These are phyloP conservation scores for Cepaea nemoralis DNA, from an alignment of 1,140 invertebrate species.

Conservation along the genomic window DNA sequence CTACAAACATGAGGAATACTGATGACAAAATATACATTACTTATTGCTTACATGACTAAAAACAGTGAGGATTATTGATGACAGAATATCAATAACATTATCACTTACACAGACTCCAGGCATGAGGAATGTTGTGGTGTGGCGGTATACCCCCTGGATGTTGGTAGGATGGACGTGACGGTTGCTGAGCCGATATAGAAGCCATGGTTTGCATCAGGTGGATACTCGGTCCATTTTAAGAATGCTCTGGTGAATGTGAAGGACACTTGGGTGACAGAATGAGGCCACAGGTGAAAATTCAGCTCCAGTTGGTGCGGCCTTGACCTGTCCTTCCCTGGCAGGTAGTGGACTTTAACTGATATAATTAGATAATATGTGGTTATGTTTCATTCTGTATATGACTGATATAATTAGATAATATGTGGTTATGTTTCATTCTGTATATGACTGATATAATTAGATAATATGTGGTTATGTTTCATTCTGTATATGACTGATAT, in stretches of 20 bases:
- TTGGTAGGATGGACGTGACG: conserved; percentile 83
- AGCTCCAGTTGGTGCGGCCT: conserved; percentile 92
- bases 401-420: too few relatives aligned
- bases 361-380: too few relatives aligned
- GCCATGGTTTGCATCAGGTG: conserved; percentile 98
- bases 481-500: too few relatives aligned
- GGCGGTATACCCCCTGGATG: conserved; percentile 84
- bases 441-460: too few relatives aligned
- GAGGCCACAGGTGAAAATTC: conserved; percentile 83
- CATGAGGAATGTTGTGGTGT: conserved; percentile 81
- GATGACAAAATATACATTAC: too few relatives aligned
- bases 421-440: too few relatives aligned
- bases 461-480: too few relatives aligned
- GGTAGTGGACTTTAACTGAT: conserved; percentile 76
- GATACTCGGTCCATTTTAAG: conserved; percentile 98
- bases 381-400: too few relatives aligned
- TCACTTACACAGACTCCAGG: conserved; percentile 76
- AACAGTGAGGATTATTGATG: too few relatives aligned
- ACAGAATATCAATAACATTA: too few relatives aligned
- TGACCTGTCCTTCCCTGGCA: conserved; percentile 86
- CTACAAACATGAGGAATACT: too few relatives aligned
- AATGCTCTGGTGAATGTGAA: conserved; percentile 95
- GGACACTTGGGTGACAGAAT: conserved; percentile 84
- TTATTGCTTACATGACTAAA: too few relatives aligned
- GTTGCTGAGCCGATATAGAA: conserved; percentile 77